These are phyloP conservation scores for Odontocerum albicorne DNA, from an alignment of 2,888 invertebrate genomes.

Conservation along the genomic window DNA sequence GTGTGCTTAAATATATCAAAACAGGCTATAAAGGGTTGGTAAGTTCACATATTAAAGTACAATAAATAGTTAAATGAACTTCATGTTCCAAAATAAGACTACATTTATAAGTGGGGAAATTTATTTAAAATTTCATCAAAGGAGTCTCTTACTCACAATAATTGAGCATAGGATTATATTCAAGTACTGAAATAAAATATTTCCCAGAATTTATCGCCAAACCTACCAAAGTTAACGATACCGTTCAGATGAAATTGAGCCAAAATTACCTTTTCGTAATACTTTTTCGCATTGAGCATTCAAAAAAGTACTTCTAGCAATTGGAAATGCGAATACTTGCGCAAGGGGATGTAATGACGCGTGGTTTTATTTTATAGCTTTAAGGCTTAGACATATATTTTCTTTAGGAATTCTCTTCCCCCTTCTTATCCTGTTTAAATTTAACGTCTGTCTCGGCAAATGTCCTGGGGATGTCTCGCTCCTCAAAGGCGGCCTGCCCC, in stretches of 20 bases:
- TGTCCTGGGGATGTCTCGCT: slow-evolving; percentile 10
- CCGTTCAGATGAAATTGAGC: slow-evolving; percentile 25
- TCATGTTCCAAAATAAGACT: no score
- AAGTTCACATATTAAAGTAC: no score
- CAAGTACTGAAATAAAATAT: no score
- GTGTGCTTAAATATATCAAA: no score
- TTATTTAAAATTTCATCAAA: no score
- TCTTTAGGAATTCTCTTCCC: not conserved
- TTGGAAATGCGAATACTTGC: slow-evolving; percentile 16
- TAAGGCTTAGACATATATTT: slow-evolving; percentile 9
- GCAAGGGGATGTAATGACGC: slow-evolving; percentile 33
- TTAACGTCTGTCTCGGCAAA: slow-evolving; percentile 27
- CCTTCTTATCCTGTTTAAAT: slow-evolving; percentile 25
- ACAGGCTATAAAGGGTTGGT: no score
- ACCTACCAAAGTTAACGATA: not conserved
- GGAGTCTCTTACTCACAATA: no score
- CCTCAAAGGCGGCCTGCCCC: not conserved
- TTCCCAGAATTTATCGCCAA: no score
- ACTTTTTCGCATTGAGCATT: slow-evolving; percentile 19
- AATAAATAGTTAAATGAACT: no score
- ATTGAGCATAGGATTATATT: no score
- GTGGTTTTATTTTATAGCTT: slow-evolving; percentile 37
- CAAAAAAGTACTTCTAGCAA: slow-evolving; percentile 27
- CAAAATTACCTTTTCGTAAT: slow-evolving; percentile 23
- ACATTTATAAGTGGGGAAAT: no score